Percentiles rank a stretch among this genome's conserved stretches.
Evolutionary conservation across 2,888 invertebrate species (phyloP).

Genomic region (Diogma glabrata): DNA sequence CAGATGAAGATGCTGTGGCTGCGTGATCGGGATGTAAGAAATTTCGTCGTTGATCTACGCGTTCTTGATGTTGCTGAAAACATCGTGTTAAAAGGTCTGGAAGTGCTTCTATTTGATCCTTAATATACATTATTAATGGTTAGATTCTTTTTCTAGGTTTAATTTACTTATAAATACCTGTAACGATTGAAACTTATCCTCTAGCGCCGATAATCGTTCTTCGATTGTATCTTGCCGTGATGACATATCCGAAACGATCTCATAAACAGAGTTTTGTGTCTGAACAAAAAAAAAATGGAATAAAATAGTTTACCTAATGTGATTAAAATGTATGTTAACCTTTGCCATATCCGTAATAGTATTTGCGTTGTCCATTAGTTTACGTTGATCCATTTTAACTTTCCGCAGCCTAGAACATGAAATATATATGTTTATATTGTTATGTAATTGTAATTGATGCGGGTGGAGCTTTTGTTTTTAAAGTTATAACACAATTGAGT

Average conservation of each 20-base stretch:
- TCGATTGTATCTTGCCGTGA: slow-evolving; percentile 87
- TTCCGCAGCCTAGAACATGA: slow-evolving; percentile 88
- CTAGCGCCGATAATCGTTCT: slow-evolving; percentile 83
- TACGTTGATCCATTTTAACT: slow-evolving; percentile 99
- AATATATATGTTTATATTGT: too few relatives aligned
- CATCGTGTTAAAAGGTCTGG: slow-evolving; percentile 72
- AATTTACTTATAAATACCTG: slow-evolving; percentile 45
- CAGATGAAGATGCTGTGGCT: slow-evolving; percentile 42
- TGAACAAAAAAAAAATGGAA: slow-evolving; percentile 34
- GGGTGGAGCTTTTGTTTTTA: too few relatives aligned
- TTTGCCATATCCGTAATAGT: slow-evolving; percentile 99
- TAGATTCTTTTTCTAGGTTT: too few relatives aligned
- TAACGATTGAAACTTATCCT: slow-evolving; percentile 77
- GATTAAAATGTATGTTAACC: slow-evolving; percentile 51
- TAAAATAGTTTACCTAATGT: background rate
- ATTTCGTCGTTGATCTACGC: slow-evolving; percentile 70
- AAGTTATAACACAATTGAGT: too few relatives aligned
- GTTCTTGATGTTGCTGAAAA: slow-evolving; percentile 64
- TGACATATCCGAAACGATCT: slow-evolving; percentile 96
- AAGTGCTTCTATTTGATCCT: slow-evolving; percentile 72
- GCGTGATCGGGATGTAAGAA: slow-evolving; percentile 83
- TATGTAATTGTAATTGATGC: too few relatives aligned
- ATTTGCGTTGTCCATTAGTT: slow-evolving; percentile 97
- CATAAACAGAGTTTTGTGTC: slow-evolving; percentile 97
- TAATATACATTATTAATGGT: slow-evolving; percentile 19